phyloP scores from a whole-genome alignment of 1,140 invertebrate genomes.

The Bombus turneri region DNA sequence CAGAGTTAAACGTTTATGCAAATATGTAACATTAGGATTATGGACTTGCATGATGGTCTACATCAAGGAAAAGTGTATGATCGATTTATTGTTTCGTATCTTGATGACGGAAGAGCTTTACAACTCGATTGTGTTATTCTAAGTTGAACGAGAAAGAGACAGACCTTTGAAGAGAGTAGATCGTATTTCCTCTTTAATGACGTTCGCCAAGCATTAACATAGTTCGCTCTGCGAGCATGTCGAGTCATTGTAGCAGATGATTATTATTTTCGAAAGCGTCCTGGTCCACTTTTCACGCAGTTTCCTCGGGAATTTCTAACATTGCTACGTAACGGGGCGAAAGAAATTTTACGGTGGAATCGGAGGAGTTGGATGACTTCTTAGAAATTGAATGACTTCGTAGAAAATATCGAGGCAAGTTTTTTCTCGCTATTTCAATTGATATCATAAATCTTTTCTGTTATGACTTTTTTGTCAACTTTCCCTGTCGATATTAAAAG shows the following conservation, averaged over 20 bases:
- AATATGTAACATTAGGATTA: not conserved
- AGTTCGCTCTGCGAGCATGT: not conserved
- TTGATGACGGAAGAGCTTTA: not conserved
- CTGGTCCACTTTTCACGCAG: slow-evolving; percentile 33
- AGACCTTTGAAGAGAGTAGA: not conserved
- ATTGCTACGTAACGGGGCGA: not conserved
- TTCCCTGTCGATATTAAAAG: not conserved
- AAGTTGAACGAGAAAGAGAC: not conserved
- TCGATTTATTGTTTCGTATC: slow-evolving; percentile 13
- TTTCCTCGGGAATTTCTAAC: slow-evolving; percentile 2
- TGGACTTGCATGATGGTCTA: not conserved
- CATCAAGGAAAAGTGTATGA: not conserved
- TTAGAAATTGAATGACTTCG: not conserved
- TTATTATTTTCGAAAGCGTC: slow-evolving; percentile 43
- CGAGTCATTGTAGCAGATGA: slow-evolving; percentile 28
- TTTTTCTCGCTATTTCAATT: not conserved
- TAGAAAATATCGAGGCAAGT: not conserved
- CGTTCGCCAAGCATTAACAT: not conserved
- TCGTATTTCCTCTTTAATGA: not conserved
- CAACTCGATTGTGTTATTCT: not conserved
- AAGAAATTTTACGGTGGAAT: not conserved
- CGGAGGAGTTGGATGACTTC: not conserved
- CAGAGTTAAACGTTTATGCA: no score
- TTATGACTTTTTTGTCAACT: not conserved
- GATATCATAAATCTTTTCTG: not conserved